Conservation (phyloP, 2,113 vertebrate species). For the Pteronura brasiliensis region DNA sequence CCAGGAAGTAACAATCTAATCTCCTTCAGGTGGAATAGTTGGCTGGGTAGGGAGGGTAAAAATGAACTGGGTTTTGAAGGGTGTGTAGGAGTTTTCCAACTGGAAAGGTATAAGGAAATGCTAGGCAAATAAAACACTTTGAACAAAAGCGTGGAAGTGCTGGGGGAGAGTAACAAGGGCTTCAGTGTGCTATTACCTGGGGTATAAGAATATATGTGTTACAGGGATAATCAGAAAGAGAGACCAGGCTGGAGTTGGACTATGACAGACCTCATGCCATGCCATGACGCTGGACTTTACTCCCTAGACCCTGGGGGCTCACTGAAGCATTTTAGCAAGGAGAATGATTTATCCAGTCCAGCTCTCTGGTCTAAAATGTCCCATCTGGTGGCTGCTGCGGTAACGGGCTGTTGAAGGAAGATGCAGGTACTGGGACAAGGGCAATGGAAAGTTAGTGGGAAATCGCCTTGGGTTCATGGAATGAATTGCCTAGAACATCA, state of each 20-base stretch:
- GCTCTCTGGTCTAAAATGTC: not conserved
- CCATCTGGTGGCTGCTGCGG: not conserved
- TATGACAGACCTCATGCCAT: rapidly evolving
- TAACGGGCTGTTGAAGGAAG: not conserved
- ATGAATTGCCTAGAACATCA: no score
- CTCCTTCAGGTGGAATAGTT: not conserved
- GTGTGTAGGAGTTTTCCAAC: not conserved
- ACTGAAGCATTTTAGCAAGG: not conserved
- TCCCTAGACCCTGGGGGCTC: no score
- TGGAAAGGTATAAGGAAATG: not conserved
- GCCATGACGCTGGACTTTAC: not conserved
- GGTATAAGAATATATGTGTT: not conserved
- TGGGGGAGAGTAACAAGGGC: not conserved
- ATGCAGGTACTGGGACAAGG: rapidly evolving
- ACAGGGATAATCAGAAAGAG: not conserved
- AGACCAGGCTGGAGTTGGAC: not conserved
- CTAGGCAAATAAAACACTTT: not conserved
- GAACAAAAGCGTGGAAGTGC: not conserved
- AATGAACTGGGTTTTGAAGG: not conserved
- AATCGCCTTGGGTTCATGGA: not conserved
- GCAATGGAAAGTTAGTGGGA: not conserved
- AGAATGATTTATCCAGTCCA: not conserved
- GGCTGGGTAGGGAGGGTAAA: no score
- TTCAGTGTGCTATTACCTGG: not conserved
- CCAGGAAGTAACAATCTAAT: not conserved